Evolutionary conservation across 2,888 invertebrate species (phyloP).

Genomic region (Drosophila cyrtoloma): DNA sequence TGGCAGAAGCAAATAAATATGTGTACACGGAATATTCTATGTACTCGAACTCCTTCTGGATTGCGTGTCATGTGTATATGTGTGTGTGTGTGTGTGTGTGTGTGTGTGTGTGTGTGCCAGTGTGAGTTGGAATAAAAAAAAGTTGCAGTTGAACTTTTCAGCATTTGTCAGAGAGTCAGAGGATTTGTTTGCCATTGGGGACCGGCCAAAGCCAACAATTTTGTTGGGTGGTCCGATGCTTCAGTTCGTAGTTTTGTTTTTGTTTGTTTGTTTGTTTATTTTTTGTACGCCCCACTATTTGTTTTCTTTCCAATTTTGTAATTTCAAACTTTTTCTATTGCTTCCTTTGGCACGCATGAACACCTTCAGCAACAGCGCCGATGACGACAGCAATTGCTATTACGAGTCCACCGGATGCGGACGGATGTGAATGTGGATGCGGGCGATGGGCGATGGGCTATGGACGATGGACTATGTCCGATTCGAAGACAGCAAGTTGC

Average conservation of each 20-base stretch:
- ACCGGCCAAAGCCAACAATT: constrained; percentile 61
- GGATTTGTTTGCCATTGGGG: constrained; percentile 78
- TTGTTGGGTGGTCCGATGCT: constrained; percentile 38
- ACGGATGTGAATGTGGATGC: constrained; percentile 40
- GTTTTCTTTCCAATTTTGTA: constrained; percentile 80
- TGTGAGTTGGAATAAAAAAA: constrained; percentile 25
- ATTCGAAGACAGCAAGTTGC: constrained; percentile 59
- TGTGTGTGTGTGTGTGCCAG: neutral
- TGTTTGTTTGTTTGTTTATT: constrained; percentile 25
- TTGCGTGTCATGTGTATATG: constrained; percentile 22
- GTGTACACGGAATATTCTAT: constrained; percentile 41
- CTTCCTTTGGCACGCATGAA: constrained; percentile 80
- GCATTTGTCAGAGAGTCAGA: constrained; percentile 78
- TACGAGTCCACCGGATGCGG: constrained; percentile 33
- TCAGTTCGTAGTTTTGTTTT: constrained; percentile 32
- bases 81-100: constrained; percentile 5
- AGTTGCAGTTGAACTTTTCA: constrained; percentile 77
- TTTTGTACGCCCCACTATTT: constrained; percentile 71
- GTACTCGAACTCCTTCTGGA: constrained; percentile 25
- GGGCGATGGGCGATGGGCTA: constrained; percentile 7
- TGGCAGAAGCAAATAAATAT: constrained; percentile 16
- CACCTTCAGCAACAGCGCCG: constrained; percentile 72
- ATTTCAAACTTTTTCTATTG: constrained; percentile 80
- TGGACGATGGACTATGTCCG: constrained; percentile 11
- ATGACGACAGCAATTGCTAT: constrained; percentile 65